Conservation (phyloP, 2,888 invertebrate species). For the Drosophila trichaetosa region DNA sequence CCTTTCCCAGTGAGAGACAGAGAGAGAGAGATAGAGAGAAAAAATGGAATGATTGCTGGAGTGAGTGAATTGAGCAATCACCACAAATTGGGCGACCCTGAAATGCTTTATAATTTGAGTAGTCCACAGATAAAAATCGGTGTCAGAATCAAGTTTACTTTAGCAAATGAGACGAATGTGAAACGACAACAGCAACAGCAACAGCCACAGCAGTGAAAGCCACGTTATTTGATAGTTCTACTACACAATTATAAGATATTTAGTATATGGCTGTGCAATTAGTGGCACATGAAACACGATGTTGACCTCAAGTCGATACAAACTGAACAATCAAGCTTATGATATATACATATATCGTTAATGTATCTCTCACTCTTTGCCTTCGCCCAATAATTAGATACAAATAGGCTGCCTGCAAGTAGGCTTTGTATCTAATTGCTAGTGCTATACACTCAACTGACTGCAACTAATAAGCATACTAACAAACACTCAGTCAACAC, state of each 20-base stretch:
- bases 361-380: neutral
- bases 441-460: constrained; percentile 18
- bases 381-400: neutral
- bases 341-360: constrained; percentile 9
- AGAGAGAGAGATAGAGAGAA: neutral
- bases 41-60: neutral
- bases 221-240: constrained; percentile 24
- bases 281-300: constrained; percentile 58
- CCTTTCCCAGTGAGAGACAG: constrained; percentile 5
- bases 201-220: constrained; percentile 10
- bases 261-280: constrained; percentile 50
- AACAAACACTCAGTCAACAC: constrained; percentile 31
- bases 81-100: constrained; percentile 33
- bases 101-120: constrained; percentile 51
- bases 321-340: constrained; percentile 18
- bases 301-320: constrained; percentile 63
- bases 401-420: constrained; percentile 11
- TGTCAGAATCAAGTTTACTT: constrained; percentile 38
- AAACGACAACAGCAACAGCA: constrained; percentile 20
- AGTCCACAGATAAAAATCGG: constrained; percentile 6
- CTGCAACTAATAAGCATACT: constrained; percentile 61
- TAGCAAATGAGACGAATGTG: constrained; percentile 58
- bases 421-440: constrained; percentile 38
- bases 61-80: constrained; percentile 28
- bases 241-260: neutral